Percentiles rank a stretch among this genome's conserved stretches.
Conservation (phyloP, 1,140 invertebrate genomes). For the Drosophila truncata region DNA sequence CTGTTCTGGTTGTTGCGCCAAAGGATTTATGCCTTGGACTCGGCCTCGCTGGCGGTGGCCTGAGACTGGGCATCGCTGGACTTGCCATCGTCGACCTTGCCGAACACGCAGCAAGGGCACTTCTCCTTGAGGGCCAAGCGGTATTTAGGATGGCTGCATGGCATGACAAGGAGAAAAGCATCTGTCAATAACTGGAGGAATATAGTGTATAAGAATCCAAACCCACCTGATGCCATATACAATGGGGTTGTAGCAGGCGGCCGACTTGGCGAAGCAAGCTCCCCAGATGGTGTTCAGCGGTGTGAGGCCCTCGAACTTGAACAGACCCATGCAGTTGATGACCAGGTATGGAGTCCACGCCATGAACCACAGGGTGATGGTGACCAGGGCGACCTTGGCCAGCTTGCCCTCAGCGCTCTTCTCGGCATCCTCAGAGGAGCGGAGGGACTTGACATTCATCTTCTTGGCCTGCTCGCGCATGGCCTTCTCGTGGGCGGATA, state of each 20-base stretch:
- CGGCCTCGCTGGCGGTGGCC: constrained; percentile 81
- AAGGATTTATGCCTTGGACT: constrained; percentile 79
- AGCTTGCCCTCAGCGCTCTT: constrained; percentile 91
- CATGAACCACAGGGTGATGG: constrained; percentile 93
- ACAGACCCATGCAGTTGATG: constrained; percentile 92
- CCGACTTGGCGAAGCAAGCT: constrained; percentile 92
- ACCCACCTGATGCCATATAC: constrained; percentile 92
- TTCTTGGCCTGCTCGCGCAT: constrained; percentile 94
- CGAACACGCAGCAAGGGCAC: constrained; percentile 89
- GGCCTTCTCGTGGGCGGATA: constrained; percentile 91
- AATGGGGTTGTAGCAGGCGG: constrained; percentile 93
- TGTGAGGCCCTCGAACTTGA: constrained; percentile 88
- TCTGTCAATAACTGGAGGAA: background rate
- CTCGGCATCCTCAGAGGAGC: constrained; percentile 89
- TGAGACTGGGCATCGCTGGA: constrained; percentile 86
- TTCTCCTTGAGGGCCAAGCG: constrained; percentile 89
- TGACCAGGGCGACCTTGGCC: constrained; percentile 93
- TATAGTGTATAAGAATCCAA: background rate
- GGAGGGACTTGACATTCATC: constrained; percentile 93
- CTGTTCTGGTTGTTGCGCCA: constrained; percentile 60
- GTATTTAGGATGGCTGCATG: constrained; percentile 91
- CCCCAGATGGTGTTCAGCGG: constrained; percentile 92
- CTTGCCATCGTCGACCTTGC: constrained; percentile 80
- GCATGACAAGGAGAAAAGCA: background rate
- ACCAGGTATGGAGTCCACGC: constrained; percentile 94